Percentiles rank a stretch among this genome's conserved stretches.
Evolutionary conservation across 1,140 invertebrate species (phyloP).

Genomic region (Antheraea pernyi): DNA sequence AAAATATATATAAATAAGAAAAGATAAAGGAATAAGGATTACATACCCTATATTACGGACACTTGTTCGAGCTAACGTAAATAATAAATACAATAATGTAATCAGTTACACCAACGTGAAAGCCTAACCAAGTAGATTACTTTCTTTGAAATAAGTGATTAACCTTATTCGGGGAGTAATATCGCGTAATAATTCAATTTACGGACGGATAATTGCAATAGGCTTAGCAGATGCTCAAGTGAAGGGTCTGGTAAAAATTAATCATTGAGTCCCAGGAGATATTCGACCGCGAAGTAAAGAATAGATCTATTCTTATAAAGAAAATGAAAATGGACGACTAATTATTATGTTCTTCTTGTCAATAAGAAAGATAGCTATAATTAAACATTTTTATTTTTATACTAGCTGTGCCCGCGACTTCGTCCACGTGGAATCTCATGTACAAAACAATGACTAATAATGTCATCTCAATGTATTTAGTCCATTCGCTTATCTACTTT

Average conservation of each 20-base stretch:
- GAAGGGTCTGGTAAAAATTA: slow-evolving; percentile 13
- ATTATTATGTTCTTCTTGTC: neutral
- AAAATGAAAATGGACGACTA: neutral
- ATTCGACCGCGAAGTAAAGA: slow-evolving; percentile 3
- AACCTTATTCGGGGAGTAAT: slow-evolving; percentile 7
- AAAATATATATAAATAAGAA: no score
- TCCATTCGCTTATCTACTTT: no score
- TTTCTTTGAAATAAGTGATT: slow-evolving; percentile 2
- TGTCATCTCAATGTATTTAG: no score
- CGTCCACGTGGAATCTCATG: no score
- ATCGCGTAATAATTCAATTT: slow-evolving; percentile 14
- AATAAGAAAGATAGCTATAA: neutral
- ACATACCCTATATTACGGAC: neutral
- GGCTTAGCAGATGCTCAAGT: neutral
- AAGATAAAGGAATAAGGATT: no score
- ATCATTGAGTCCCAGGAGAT: slow-evolving; percentile 7
- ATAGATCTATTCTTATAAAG: neutral
- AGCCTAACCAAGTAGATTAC: slow-evolving; percentile 2
- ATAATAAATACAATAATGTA: neutral
- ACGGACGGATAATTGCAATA: slow-evolving; percentile 10
- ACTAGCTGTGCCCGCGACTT: no score
- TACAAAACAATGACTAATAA: no score
- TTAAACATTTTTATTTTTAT: no score
- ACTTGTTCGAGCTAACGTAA: neutral
- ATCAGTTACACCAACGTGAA: neutral